phyloP scores from a whole-genome alignment of 2,797 vertebrate genomes.

The Okamejei kenojei region DNA sequence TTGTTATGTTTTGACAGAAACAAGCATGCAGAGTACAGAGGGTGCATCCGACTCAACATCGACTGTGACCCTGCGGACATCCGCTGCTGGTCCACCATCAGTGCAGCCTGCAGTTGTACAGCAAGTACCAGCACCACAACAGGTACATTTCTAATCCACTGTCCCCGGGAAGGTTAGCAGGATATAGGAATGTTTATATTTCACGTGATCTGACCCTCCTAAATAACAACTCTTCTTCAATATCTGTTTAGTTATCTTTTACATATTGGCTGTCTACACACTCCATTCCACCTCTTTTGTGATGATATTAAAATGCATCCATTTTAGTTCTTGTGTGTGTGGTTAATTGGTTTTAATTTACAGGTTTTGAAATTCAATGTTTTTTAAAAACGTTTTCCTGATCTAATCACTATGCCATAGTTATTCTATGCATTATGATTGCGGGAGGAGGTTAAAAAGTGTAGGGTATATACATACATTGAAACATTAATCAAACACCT shows the following conservation, averaged over 20 bases:
- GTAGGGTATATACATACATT: too few species aligned
- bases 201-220: not conserved
- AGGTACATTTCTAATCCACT: constrained; percentile 60
- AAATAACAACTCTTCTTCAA: not conserved
- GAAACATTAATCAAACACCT: too few species aligned
- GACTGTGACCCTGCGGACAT: constrained; percentile 71
- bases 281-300: not conserved
- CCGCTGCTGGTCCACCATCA: constrained; percentile 54
- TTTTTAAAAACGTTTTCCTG: not conserved
- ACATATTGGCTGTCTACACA: not conserved
- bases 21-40: constrained; percentile 90
- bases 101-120: constrained; percentile 83
- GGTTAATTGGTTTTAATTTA: not conserved
- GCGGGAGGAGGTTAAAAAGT: too few species aligned
- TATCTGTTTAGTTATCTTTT: not conserved
- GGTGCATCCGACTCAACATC: constrained; percentile 73
- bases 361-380: not conserved
- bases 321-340: not conserved
- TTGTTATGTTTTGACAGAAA: constrained; percentile 48
- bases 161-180: not conserved
- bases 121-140: constrained; percentile 84
- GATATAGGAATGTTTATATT: not conserved
- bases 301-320: not conserved
- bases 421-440: too few species aligned
- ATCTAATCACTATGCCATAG: not conserved